Percentiles rank a stretch among this genome's conserved stretches.
These are phyloP conservation scores for Melanerpes aurifrons DNA, from an alignment of 2,113 vertebrate genomes.

Conservation along the genomic window DNA sequence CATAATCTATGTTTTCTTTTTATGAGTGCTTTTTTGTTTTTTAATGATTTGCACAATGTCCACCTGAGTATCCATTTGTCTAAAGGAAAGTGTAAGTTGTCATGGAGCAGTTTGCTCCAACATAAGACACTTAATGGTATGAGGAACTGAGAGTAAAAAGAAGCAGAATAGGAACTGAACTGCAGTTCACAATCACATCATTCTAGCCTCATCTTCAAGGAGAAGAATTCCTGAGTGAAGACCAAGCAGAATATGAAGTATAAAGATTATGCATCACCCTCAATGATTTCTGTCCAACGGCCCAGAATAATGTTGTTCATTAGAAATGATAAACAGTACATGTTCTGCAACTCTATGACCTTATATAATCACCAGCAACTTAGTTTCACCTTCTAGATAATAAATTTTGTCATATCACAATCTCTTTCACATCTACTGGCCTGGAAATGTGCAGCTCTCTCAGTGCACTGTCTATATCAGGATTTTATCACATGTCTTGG, in stretches of 20 bases:
- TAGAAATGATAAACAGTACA: background rate
- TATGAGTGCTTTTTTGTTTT: background rate
- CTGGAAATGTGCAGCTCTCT: background rate
- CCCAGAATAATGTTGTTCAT: background rate
- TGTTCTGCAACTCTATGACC: background rate
- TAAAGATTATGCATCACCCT: background rate
- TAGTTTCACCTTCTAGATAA: background rate
- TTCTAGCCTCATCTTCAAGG: background rate
- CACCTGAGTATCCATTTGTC: background rate
- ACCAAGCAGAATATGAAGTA: background rate
- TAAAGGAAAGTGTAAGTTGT: background rate
- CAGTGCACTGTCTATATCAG: background rate
- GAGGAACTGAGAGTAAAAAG: background rate
- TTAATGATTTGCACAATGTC: background rate
- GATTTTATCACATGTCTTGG: background rate
- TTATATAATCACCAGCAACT: background rate
- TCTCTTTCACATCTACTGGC: background rate
- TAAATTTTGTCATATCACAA: fast-evolving
- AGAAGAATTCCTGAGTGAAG: background rate
- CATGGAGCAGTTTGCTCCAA: background rate
- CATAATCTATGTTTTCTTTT: background rate
- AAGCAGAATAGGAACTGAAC: background rate
- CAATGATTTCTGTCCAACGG: background rate
- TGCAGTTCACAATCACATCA: background rate
- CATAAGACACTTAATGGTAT: background rate